phyloP scores from a whole-genome alignment of 1,140 invertebrate species.

The Macrobrachium nipponense region DNA sequence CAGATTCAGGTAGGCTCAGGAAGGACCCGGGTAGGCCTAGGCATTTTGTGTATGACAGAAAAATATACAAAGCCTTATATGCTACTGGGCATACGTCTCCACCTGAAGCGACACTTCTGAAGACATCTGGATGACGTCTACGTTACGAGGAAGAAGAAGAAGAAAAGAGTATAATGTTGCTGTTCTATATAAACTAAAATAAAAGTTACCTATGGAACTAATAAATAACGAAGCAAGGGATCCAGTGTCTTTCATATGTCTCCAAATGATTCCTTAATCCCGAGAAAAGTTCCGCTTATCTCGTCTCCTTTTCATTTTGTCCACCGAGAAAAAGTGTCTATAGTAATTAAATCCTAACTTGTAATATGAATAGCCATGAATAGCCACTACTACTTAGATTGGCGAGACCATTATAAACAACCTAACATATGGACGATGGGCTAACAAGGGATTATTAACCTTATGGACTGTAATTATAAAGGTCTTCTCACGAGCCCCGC shows the following conservation, averaged over 20 bases:
- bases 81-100: background rate
- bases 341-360: constrained; percentile 33
- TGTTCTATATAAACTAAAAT: too few species aligned
- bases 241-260: too few species aligned
- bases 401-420: constrained; percentile 6
- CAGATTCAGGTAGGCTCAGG: constrained; percentile 9
- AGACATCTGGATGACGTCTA: too few species aligned
- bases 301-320: background rate
- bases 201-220: too few species aligned
- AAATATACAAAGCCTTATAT: constrained; percentile 37
- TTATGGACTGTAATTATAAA: background rate
- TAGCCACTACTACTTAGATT: constrained; percentile 13
- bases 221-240: too few species aligned
- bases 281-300: too few species aligned
- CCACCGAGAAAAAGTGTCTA: background rate
- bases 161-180: too few species aligned
- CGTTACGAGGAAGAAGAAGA: too few species aligned
- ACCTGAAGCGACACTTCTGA: too few species aligned
- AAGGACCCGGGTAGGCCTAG: constrained; percentile 2
- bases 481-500: too few species aligned
- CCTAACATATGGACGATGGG: background rate
- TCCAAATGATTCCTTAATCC: too few species aligned
- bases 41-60: constrained; percentile 17
- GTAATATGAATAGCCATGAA: constrained; percentile 29
- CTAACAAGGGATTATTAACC: constrained; percentile 15